phyloP scores from a whole-genome alignment of 2,888 invertebrate species.

The Ophioninae sp. region DNA sequence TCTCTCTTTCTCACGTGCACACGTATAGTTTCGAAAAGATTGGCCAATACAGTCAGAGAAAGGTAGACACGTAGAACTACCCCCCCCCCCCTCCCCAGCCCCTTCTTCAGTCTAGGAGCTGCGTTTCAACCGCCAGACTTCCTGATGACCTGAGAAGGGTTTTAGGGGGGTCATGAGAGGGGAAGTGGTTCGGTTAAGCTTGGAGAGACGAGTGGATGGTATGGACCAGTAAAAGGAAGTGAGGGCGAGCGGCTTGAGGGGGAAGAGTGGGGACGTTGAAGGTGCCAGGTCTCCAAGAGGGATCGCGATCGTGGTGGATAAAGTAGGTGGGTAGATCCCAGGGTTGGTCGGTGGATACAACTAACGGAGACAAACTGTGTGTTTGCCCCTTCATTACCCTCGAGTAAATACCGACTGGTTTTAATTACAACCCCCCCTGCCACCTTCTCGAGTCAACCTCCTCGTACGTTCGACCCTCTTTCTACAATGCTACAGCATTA shows the following conservation, averaged over 20 bases:
- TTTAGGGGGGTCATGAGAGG: slow-evolving; percentile 2
- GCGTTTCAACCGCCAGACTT: slow-evolving; percentile 36
- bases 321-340: slow-evolving; percentile 63
- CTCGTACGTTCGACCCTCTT: slow-evolving; percentile 4
- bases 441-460: slow-evolving; percentile 26
- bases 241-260: too few relatives aligned
- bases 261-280: neutral
- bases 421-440: slow-evolving; percentile 77
- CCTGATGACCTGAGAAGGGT: slow-evolving; percentile 4
- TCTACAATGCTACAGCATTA: slow-evolving; percentile 7
- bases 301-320: slow-evolving; percentile 55
- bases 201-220: neutral
- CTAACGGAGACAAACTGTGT: slow-evolving; percentile 79
- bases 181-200: slow-evolving; percentile 3
- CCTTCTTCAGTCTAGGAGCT: slow-evolving; percentile 7
- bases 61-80: slow-evolving; percentile 1
- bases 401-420: slow-evolving; percentile 79
- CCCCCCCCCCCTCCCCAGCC: neutral
- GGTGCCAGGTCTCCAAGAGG: neutral
- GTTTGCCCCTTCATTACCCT: slow-evolving; percentile 79
- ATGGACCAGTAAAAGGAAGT: too few relatives aligned
- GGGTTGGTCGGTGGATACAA: slow-evolving; percentile 70
- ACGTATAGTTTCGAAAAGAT: neutral
- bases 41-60: neutral
- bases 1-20: neutral